These are phyloP conservation scores for Mylabris phalerata DNA, from an alignment of 1,140 invertebrate species.

Conservation along the genomic window DNA sequence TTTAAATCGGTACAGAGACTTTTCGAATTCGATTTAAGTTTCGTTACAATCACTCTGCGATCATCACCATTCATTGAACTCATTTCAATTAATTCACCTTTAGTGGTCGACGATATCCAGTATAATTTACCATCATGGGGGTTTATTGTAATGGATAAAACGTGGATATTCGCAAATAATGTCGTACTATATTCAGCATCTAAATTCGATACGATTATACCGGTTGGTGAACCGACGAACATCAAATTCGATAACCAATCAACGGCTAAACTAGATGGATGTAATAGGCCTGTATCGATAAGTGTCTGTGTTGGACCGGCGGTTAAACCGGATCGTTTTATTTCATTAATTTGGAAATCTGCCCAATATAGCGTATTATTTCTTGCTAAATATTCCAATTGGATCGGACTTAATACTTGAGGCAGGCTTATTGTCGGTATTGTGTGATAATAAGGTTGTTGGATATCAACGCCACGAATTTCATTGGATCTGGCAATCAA, in stretches of 20 bases:
- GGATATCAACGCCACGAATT: slow-evolving; percentile 75
- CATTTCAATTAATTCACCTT: slow-evolving; percentile 40
- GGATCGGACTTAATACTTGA: slow-evolving; percentile 55
- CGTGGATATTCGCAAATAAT: slow-evolving; percentile 34
- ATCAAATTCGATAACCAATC: slow-evolving; percentile 74
- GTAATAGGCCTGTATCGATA: slow-evolving; percentile 63
- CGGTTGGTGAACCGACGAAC: slow-evolving; percentile 56
- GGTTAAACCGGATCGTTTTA: slow-evolving; percentile 61
- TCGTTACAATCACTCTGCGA: slow-evolving; percentile 43
- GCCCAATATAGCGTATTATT: slow-evolving; percentile 71
- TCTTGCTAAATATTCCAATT: slow-evolving; percentile 62
- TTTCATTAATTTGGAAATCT: slow-evolving; percentile 66
- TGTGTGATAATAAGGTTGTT: slow-evolving; percentile 65
- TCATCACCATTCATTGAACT: slow-evolving; percentile 61
- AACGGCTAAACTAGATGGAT: slow-evolving; percentile 54
- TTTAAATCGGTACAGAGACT: slow-evolving; percentile 52
- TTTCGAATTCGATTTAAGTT: slow-evolving; percentile 27
- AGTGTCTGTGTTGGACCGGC: slow-evolving; percentile 61
- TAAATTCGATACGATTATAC: slow-evolving; percentile 62
- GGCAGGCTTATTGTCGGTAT: slow-evolving; percentile 69
- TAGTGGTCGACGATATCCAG: slow-evolving; percentile 35
- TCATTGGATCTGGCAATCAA: slow-evolving; percentile 68
- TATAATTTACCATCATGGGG: slow-evolving; percentile 49
- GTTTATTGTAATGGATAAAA: slow-evolving; percentile 56
- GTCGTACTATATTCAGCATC: slow-evolving; percentile 63